Base-by-base conservation (phyloP, 2,888 invertebrate genomes). In the Nesidiocoris tenuis region DNA sequence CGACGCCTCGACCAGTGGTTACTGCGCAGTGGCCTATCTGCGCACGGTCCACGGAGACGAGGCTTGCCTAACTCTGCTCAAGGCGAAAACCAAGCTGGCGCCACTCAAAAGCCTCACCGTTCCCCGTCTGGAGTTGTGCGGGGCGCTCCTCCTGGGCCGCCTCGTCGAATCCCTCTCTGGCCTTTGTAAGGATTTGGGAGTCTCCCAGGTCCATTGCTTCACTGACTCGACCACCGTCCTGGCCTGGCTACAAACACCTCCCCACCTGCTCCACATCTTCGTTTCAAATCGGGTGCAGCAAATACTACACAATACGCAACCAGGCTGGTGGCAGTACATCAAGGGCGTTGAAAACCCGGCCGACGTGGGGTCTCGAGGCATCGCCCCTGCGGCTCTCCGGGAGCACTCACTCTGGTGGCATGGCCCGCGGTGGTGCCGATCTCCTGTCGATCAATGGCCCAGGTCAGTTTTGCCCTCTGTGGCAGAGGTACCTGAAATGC, bases 321-420 rank as follows among this genome's bases (percentile, higher is more conserved):
- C 24, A 12, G 12, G n/a, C 1, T 61, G 19, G 19, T 77, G 77
- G 77, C 61, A 61, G 16, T 76, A 77, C 56, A 61, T 77, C 12
- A 54, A 76, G 1, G 79, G 80, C 0, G 65, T 77, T 0, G 67
- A 78, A 1, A 83, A 83, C 76, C 82, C 82, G 1, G 82, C 82
- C 2, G 82, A 82, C 59, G 72, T 80, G 23, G 80, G 80, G 0
- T 80, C 82, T 1, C 24, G 76, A 12, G 78, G 78, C 0, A 39
- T 76, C 16, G 19, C 61, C 5, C 77, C 77, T 1, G 23, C 59
- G 1, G 57, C 70, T n/a, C 57, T 77, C 9, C 23, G 21, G 12
- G 57, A 55, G 0, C 68, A 78, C 61, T 55, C 67, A 0, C 25
- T 76, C 0, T 79, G 76, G 76, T 79, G 79, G 79, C 17, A 39